A percentile compares a stretch with the other conserved stretches of the same genome.
Conservation (phyloP, 2,113 vertebrate genomes). For the Bufo gargarizans region DNA sequence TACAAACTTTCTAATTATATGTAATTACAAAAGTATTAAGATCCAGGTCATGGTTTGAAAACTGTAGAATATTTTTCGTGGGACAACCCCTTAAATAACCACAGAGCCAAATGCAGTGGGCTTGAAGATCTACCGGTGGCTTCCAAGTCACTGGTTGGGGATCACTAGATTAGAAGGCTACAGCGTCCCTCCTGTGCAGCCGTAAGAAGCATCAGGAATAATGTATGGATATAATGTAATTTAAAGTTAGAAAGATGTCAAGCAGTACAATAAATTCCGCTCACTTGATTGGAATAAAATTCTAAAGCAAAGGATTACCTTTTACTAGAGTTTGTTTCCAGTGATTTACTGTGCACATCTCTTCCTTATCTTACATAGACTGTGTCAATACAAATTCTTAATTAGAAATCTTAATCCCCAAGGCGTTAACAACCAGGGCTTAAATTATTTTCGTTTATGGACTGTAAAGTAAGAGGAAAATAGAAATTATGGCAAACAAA, state of each 20-base stretch:
- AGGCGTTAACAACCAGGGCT: slow-evolving; percentile 39
- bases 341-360: not conserved
- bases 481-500: slow-evolving; percentile 51
- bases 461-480: slow-evolving; percentile 46
- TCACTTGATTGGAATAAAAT: not conserved
- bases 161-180: no score
- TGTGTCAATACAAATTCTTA: slow-evolving; percentile 34
- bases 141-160: no score
- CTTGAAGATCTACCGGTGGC: no score
- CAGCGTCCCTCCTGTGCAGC: no score
- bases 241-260: not conserved
- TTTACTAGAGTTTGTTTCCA: not conserved
- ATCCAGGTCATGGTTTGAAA: no score
- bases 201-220: no score
- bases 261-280: not conserved
- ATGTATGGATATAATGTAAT: no score
- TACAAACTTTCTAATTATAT: no score
- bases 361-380: slow-evolving; percentile 11
- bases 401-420: slow-evolving; percentile 39
- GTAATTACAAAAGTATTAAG: no score
- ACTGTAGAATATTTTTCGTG: no score
- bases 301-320: not conserved
- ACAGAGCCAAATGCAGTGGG: no score
- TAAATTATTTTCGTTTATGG: slow-evolving; percentile 55
- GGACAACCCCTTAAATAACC: no score